Base-by-base conservation (phyloP, 2,797 vertebrate species). In the Cryptoblepharus egeriae region DNA sequence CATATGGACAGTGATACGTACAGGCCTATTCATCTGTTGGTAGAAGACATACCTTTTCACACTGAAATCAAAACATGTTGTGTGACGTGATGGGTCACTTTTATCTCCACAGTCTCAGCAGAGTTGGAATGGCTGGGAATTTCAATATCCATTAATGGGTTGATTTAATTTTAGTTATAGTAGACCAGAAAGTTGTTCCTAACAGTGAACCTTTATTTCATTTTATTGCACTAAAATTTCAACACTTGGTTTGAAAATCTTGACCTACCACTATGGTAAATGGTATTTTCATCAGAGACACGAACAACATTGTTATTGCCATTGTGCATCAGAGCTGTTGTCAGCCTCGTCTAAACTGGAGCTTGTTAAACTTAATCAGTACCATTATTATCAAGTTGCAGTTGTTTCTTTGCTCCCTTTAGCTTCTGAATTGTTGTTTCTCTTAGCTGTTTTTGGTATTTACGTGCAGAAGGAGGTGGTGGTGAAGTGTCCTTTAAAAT, bases 401-500 rank as follows among this genome's bases (percentile, higher is more conserved):
- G 67, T 9, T 22, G 80, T 76, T 22, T 37, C 67, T 28, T 64
- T 65, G 32, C 49, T 83, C 20, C 28, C 68, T 65, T 57, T 35
- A 42, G 22, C 32, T 37, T 77, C 68, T 42, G 26, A 78, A 45
- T 83, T 77, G 81, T 42, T 83, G 26, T 70, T 71, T 30, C 16
- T 39, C 8, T 72, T 52, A 49, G 4, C 42, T 83, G 49, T n/a
- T 57, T 72, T 65, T 39, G 67, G 32, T 30, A 35, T 45, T 28
- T 70, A 2, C 5, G 45, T 83, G 18, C 68, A 58, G 45, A 58
- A 64, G 81, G 67, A 15, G 49, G 49, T 73, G 45, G 60, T 63
- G 42, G 39, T 64, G 24, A 69, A 82, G 64, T 52, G 11, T 49
- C 12, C 45, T 77, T n/a, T 69, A 83, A 42, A 73, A 83, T 78